Percentiles rank a stretch among this genome's conserved stretches.
Evolutionary conservation across 2,113 vertebrate species (phyloP).

Genomic region (Monopterus albus): DNA sequence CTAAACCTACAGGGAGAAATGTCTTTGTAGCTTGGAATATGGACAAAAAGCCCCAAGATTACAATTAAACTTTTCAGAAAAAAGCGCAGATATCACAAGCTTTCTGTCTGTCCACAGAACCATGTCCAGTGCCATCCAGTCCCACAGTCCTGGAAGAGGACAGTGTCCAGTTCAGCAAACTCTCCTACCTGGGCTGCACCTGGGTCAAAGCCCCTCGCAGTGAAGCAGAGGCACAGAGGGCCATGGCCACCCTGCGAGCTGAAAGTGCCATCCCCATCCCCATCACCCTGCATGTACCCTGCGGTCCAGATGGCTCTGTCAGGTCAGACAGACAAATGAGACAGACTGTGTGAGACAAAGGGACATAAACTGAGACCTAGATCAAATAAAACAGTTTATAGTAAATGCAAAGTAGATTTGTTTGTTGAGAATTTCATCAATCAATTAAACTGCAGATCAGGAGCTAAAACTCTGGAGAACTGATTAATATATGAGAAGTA

Average conservation of each 20-base stretch:
- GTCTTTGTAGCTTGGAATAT: background rate
- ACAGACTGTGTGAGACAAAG: background rate
- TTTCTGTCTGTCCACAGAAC: slow-evolving; percentile 46
- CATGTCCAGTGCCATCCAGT: slow-evolving; percentile 33
- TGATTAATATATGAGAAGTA: too few relatives aligned
- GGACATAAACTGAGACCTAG: background rate
- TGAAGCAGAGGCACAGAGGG: slow-evolving; percentile 89
- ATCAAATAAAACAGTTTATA: background rate
- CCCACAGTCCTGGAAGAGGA: slow-evolving; percentile 87
- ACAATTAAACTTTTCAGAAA: background rate
- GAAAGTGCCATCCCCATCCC: slow-evolving; percentile 87
- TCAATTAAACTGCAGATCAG: background rate
- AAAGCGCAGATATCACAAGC: background rate
- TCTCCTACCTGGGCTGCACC: slow-evolving; percentile 93
- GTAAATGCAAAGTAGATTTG: background rate
- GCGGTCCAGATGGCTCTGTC: slow-evolving; percentile 92
- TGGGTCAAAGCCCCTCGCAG: slow-evolving; percentile 94
- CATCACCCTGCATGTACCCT: slow-evolving; percentile 94
- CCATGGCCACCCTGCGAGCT: slow-evolving; percentile 90
- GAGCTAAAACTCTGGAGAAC: too few relatives aligned
- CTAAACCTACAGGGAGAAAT: background rate
- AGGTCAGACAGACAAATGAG: slow-evolving; percentile 79
- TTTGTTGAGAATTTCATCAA: background rate
- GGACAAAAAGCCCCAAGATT: background rate
- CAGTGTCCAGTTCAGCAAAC: slow-evolving; percentile 95